Conservation (phyloP, 2,888 invertebrate species). For the Gasteruption jaculator region DNA sequence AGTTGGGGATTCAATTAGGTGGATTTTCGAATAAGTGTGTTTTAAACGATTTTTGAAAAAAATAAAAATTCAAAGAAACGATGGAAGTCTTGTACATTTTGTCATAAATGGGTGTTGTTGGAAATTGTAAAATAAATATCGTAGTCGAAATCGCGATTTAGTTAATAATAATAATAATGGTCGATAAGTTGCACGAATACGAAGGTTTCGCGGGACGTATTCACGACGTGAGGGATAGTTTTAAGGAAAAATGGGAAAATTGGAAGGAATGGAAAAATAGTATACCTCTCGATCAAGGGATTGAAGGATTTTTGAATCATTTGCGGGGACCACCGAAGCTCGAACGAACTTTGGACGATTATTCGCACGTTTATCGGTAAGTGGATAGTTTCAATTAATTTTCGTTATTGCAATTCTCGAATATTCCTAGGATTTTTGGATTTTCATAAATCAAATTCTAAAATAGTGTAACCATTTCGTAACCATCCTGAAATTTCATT, state of each 20-base stretch:
- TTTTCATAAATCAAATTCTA: too few relatives aligned
- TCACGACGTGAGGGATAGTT: conserved; percentile 64
- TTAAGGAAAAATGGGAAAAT: conserved; percentile 60
- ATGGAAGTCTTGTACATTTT: too few relatives aligned
- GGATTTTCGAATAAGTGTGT: too few relatives aligned
- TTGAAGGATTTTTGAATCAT: conserved; percentile 38
- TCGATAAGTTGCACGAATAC: conserved; percentile 77
- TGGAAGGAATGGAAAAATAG: conserved; percentile 58
- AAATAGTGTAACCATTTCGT: too few relatives aligned
- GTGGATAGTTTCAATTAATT: too few relatives aligned
- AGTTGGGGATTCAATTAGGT: too few relatives aligned
- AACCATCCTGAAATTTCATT: background rate
- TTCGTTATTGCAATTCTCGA: too few relatives aligned
- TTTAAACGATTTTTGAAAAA: too few relatives aligned
- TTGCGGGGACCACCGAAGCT: conserved; percentile 41
- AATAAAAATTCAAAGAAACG: too few relatives aligned
- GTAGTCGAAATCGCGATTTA: background rate
- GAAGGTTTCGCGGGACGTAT: conserved; percentile 70
- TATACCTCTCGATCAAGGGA: conserved; percentile 43
- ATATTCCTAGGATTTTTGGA: too few relatives aligned
- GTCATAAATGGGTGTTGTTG: too few relatives aligned
- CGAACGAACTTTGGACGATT: conserved; percentile 54
- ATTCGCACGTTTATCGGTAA: conserved; percentile 67
- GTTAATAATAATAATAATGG: conserved; percentile 55
- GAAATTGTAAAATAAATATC: too few relatives aligned